phyloP scores from a whole-genome alignment of 2,888 invertebrate genomes.

The Epistrophella euchroma region DNA sequence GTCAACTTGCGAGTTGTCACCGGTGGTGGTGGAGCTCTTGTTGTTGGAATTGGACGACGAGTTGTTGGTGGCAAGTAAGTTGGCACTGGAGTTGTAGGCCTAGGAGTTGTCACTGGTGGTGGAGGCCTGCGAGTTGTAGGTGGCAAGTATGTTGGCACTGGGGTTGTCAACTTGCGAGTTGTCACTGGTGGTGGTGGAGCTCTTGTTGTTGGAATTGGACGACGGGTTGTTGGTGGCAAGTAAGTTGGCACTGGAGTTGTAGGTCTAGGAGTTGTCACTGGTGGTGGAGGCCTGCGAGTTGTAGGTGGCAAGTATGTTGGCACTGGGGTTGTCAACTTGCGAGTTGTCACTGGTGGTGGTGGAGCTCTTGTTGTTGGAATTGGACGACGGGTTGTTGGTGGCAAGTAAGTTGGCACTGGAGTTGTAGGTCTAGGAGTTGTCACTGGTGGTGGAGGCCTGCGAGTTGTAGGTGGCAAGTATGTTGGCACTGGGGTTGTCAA shows the following conservation, averaged over 20 bases:
- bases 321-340: constrained; percentile 14
- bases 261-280: background rate
- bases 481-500: too few species aligned
- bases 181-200: background rate
- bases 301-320: constrained; percentile 36
- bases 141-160: constrained; percentile 4
- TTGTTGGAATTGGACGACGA: background rate
- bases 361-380: background rate
- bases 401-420: constrained; percentile 29
- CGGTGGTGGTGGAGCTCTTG: constrained; percentile 46
- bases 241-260: constrained; percentile 27
- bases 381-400: constrained; percentile 3
- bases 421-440: constrained; percentile 66
- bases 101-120: constrained; percentile 45
- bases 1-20: constrained; percentile 54
- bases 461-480: background rate
- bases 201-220: too few species aligned
- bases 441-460: constrained; percentile 62
- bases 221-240: background rate
- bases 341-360: constrained; percentile 66
- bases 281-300: constrained; percentile 5
- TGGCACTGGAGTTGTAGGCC: constrained; percentile 22
- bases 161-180: constrained; percentile 42
- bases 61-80: constrained; percentile 1
- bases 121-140: background rate